Evolutionary conservation across 2,797 vertebrate genomes (phyloP).

Genomic region (Oreonectes daqikongensis): DNA sequence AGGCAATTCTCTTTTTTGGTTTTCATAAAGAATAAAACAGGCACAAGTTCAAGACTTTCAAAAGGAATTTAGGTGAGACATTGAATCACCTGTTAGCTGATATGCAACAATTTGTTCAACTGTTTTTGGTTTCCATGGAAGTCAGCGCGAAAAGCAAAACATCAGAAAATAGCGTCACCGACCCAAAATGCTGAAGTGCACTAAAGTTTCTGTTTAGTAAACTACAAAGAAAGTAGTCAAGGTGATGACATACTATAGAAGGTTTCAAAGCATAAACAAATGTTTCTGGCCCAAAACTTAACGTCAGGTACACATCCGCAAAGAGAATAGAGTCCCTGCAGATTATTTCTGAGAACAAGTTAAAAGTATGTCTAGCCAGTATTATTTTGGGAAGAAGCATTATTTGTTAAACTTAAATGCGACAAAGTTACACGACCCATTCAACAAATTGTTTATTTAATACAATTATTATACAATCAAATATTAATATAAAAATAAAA

Average conservation of each 20-base stretch:
- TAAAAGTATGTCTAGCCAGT: too few species aligned
- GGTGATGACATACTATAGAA: not conserved
- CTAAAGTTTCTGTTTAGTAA: not conserved
- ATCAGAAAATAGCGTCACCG: not conserved
- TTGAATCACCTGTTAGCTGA: slow-evolving; percentile 16
- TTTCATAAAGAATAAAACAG: slow-evolving; percentile 24
- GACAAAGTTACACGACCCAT: too few species aligned
- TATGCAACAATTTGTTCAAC: not conserved
- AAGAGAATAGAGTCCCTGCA: too few species aligned
- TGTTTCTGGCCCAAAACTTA: too few species aligned
- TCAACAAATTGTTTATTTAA: too few species aligned
- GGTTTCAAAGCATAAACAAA: too few species aligned
- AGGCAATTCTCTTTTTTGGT: slow-evolving; percentile 10
- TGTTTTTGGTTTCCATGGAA: not conserved
- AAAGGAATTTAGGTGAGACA: slow-evolving; percentile 15
- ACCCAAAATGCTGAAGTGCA: not conserved
- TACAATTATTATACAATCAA: too few species aligned
- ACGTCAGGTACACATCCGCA: too few species aligned
- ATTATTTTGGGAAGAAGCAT: too few species aligned
- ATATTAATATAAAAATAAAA: too few species aligned
- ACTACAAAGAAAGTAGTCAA: not conserved
- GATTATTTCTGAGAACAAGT: too few species aligned
- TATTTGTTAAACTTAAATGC: too few species aligned
- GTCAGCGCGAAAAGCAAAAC: not conserved
- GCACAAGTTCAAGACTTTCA: slow-evolving; percentile 4